These are phyloP conservation scores for Lipophrys pholis DNA, from an alignment of 2,113 vertebrate species.

Conservation along the genomic window DNA sequence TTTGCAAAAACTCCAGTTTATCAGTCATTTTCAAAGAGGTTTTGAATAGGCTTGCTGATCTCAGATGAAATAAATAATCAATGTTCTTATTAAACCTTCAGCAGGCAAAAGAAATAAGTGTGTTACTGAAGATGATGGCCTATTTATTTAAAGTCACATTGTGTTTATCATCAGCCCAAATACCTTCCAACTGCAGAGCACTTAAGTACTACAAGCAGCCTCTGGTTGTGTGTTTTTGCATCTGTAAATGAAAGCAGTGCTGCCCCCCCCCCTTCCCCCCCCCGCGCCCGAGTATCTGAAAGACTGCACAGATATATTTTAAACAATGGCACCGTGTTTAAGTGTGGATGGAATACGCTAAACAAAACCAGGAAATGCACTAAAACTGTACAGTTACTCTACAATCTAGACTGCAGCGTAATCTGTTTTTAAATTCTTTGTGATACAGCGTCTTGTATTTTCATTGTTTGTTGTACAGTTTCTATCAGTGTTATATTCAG, in stretches of 20 bases:
- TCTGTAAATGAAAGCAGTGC: conserved; percentile 12
- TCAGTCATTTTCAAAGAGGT: too few species aligned
- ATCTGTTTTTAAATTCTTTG: conserved; percentile 12
- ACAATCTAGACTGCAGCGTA: conserved; percentile 28
- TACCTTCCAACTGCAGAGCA: conserved; percentile 16
- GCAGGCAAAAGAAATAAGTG: background rate
- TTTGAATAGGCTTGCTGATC: too few species aligned
- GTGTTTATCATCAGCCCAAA: background rate
- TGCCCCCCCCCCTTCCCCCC: too few species aligned
- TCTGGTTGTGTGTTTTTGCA: conserved; percentile 6
- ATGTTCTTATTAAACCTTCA: background rate
- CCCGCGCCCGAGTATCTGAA: conserved; percentile 44
- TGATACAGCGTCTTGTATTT: conserved; percentile 14
- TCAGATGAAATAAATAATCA: too few species aligned
- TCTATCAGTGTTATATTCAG: conserved; percentile 53
- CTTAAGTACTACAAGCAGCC: conserved; percentile 17
- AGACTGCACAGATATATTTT: conserved; percentile 1
- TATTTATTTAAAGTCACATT: background rate
- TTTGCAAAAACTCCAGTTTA: too few species aligned
- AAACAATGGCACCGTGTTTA: background rate
- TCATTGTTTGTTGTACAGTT: conserved; percentile 39
- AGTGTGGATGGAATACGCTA: conserved; percentile 3
- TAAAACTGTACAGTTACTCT: conserved; percentile 22
- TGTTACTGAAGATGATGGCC: background rate
- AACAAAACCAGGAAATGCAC: conserved; percentile 24